These are phyloP conservation scores for Cerceris ruficornis DNA, from an alignment of 2,888 invertebrate species.

Conservation along the genomic window DNA sequence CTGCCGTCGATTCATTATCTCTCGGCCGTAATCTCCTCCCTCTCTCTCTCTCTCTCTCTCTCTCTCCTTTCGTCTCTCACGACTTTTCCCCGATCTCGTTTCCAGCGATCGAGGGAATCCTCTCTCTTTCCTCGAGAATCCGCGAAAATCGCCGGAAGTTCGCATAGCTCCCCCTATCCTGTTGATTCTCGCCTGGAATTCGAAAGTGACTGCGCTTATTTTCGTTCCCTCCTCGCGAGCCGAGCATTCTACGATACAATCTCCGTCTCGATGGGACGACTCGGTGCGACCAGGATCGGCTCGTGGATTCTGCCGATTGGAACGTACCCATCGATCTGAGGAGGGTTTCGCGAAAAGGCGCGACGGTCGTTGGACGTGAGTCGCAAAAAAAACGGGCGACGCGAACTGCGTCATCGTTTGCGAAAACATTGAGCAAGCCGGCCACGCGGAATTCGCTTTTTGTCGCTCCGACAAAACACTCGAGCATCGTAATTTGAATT, in stretches of 20 bases:
- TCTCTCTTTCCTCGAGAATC: conserved; percentile 49
- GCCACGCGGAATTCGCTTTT: too few relatives aligned
- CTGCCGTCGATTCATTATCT: conserved; percentile 72
- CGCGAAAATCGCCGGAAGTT: conserved; percentile 33
- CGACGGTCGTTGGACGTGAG: background rate
- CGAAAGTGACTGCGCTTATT: conserved; percentile 20
- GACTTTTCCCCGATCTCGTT: background rate
- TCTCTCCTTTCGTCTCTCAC: background rate
- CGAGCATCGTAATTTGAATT: conserved; percentile 11
- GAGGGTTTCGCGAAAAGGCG: too few relatives aligned
- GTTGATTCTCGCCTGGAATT: conserved; percentile 21
- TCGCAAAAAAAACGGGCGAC: background rate
- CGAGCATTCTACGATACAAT: background rate
- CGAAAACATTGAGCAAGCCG: too few relatives aligned
- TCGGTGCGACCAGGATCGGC: too few relatives aligned
- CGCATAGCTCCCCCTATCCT: conserved; percentile 2
- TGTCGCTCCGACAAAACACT: too few relatives aligned
- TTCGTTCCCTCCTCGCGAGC: conserved; percentile 9
- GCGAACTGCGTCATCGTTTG: too few relatives aligned
- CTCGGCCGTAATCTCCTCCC: conserved; percentile 36
- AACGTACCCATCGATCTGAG: too few relatives aligned
- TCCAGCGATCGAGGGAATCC: conserved; percentile 30
- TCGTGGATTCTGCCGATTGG: too few relatives aligned
- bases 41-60: conserved; percentile 18
- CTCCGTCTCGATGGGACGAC: too few relatives aligned